These are phyloP conservation scores for Oreochromis mossambicus DNA, from an alignment of 2,797 vertebrate genomes.

Conservation along the genomic window DNA sequence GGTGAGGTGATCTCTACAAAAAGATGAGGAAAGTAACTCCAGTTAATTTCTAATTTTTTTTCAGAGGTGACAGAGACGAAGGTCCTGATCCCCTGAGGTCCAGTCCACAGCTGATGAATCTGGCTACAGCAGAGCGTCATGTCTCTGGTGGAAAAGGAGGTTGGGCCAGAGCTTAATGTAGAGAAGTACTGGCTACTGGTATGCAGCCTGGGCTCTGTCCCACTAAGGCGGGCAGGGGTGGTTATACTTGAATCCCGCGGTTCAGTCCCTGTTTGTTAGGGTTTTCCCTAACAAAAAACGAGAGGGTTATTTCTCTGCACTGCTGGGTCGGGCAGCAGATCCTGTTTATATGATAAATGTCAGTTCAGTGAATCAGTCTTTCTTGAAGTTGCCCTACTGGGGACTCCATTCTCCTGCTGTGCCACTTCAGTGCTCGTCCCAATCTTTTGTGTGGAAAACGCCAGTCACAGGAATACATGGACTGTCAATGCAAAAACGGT, in stretches of 20 bases:
- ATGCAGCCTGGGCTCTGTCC: not conserved
- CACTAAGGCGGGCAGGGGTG: not conserved
- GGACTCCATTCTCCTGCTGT: not conserved
- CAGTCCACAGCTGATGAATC: not conserved
- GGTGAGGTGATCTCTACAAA: not conserved
- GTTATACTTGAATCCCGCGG: rapidly evolving
- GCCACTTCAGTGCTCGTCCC: not conserved
- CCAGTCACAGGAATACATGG: not conserved
- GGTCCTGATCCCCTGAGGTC: not conserved
- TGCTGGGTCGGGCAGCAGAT: not conserved
- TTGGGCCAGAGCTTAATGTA: not conserved
- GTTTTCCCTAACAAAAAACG: not conserved
- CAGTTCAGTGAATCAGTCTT: not conserved
- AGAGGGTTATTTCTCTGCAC: not conserved
- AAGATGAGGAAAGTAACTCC: not conserved
- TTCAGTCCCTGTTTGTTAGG: not conserved
- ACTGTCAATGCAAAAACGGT: not conserved
- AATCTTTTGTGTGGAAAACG: not conserved
- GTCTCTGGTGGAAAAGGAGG: not conserved
- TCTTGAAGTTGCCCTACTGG: not conserved
- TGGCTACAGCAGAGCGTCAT: not conserved
- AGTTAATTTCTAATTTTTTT: not conserved
- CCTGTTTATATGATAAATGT: not conserved
- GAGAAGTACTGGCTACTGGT: not conserved
- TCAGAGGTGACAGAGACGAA: not conserved